phyloP scores from a whole-genome alignment of 2,113 vertebrate genomes.

The Herpailurus yagouaroundi region DNA sequence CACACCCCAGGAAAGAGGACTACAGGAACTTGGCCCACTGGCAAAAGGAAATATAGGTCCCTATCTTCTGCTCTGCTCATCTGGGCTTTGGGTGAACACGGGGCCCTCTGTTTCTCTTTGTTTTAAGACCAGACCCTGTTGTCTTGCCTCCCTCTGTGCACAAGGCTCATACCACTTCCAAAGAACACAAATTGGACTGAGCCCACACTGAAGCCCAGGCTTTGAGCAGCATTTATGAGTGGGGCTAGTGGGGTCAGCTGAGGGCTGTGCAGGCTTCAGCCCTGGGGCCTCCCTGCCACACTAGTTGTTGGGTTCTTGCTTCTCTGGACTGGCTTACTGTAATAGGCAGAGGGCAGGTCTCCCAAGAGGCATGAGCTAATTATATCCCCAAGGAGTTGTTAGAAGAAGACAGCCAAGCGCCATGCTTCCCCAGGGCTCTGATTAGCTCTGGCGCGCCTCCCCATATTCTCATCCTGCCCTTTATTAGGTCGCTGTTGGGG shows the following conservation, averaged over 20 bases:
- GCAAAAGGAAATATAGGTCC: neutral
- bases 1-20: neutral
- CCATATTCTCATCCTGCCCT: slow-evolving; percentile 23
- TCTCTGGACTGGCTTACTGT: neutral
- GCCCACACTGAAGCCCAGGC: neutral
- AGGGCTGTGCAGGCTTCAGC: neutral
- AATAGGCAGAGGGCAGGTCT: neutral
- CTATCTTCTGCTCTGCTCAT: neutral
- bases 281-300: accelerated
- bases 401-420: neutral
- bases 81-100: neutral
- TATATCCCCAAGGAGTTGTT: slow-evolving; percentile 4
- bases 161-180: neutral
- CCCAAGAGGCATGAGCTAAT: neutral
- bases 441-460: neutral
- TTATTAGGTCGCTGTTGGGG: slow-evolving; percentile 68
- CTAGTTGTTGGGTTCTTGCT: neutral
- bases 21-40: neutral
- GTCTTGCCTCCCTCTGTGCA: neutral
- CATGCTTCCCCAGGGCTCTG: neutral
- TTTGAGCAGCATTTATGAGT: neutral
- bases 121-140: neutral
- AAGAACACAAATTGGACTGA: neutral
- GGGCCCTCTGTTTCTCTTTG: neutral
- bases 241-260: accelerated